phyloP scores from a whole-genome alignment of 1,140 invertebrate species.

The Pectinophora gossypiella region DNA sequence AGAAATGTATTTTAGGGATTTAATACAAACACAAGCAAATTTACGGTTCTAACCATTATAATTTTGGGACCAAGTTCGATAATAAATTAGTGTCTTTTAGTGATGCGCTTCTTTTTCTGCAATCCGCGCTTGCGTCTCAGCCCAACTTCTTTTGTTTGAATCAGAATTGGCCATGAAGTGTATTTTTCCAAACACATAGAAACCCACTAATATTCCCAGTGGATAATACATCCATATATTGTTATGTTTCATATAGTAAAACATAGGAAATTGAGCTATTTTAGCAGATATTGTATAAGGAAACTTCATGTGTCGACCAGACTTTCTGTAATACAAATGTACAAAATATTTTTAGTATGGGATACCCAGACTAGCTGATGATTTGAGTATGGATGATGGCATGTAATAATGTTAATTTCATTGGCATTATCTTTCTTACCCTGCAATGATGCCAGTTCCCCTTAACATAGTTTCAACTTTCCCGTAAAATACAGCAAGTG shows the following conservation, averaged over 20 bases:
- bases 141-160: conserved; percentile 78
- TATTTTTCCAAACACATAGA: conserved; percentile 79
- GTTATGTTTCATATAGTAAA: conserved; percentile 77
- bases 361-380: too few species aligned
- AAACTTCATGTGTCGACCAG: conserved; percentile 81
- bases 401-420: too few species aligned
- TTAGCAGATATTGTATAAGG: conserved; percentile 85
- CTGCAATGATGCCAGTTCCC: background rate
- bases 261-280: conserved; percentile 82
- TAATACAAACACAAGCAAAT: too few species aligned
- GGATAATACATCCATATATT: conserved; percentile 79
- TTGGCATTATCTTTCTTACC: too few species aligned
- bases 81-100: background rate
- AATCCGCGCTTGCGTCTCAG: conserved; percentile 75
- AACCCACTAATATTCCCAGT: conserved; percentile 48
- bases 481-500: background rate
- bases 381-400: too few species aligned
- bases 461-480: background rate
- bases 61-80: too few species aligned
- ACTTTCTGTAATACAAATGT: conserved; percentile 57
- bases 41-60: too few species aligned
- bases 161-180: conserved; percentile 77
- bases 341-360: too few species aligned
- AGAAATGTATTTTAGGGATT: too few species aligned
- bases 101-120: conserved; percentile 54